Conservation (phyloP, 2,797 vertebrate genomes). For the Leuciscus waleckii region DNA sequence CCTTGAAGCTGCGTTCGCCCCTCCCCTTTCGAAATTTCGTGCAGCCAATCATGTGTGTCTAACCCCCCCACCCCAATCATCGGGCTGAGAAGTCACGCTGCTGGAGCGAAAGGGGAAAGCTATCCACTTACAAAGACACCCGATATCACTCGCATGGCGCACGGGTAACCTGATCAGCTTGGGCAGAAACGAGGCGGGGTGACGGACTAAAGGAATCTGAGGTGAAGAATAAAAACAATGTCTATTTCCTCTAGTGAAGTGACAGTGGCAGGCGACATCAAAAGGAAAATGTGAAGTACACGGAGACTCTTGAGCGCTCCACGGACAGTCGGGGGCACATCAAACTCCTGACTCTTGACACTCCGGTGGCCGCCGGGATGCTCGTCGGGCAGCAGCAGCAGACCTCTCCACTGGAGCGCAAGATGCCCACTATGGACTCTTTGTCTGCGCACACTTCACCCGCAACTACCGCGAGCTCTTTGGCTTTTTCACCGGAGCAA, state of each 20-base stretch:
- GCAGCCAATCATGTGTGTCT: constrained; percentile 78
- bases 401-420: constrained; percentile 82
- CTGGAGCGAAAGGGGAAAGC: constrained; percentile 84
- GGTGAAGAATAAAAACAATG: constrained; percentile 77
- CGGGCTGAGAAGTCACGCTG: constrained; percentile 90
- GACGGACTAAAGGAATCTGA: constrained; percentile 66
- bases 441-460: constrained; percentile 21
- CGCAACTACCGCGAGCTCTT: constrained; percentile 78
- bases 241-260: constrained; percentile 91
- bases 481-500: constrained; percentile 97
- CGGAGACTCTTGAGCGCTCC: constrained; percentile 67
- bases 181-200: constrained; percentile 82
- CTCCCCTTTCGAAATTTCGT: constrained; percentile 70
- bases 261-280: constrained; percentile 86
- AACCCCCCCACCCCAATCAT: constrained; percentile 77
- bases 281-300: constrained; percentile 87
- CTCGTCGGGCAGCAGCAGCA: constrained; percentile 33
- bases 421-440: constrained; percentile 49
- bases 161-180: constrained; percentile 88
- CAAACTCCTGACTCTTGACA: constrained; percentile 83
- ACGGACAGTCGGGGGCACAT: constrained; percentile 84
- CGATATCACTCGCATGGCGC: constrained; percentile 96
- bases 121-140: constrained; percentile 89
- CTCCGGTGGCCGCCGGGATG: constrained; percentile 67
- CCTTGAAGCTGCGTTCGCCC: constrained; percentile 70